Evolutionary conservation across 2,888 invertebrate genomes (phyloP).

Genomic region (Diarsia mendica): DNA sequence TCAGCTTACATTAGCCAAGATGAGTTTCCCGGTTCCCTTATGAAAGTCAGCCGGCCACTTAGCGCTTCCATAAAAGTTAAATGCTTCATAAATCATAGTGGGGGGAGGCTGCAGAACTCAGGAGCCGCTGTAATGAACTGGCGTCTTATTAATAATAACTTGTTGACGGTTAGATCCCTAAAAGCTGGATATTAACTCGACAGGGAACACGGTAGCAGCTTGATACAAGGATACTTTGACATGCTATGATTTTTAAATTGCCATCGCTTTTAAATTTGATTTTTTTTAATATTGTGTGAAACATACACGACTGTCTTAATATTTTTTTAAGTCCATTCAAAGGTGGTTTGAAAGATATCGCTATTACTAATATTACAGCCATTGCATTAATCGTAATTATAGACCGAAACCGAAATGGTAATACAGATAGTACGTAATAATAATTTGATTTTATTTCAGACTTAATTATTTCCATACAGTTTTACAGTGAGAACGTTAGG

Average conservation of each 20-base stretch:
- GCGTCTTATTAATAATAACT: constrained; percentile 81
- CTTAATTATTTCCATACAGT: too few relatives aligned
- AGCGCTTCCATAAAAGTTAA: constrained; percentile 88
- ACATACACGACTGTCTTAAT: neutral
- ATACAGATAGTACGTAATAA: too few relatives aligned
- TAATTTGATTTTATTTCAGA: too few relatives aligned
- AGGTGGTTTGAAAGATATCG: too few relatives aligned
- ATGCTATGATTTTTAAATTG: constrained; percentile 68
- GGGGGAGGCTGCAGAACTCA: constrained; percentile 71
- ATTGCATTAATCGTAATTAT: too few relatives aligned
- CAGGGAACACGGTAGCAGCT: constrained; percentile 48
- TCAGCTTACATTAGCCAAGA: constrained; percentile 84
- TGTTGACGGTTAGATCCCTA: constrained; percentile 70
- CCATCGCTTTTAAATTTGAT: too few relatives aligned
- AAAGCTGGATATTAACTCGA: constrained; percentile 65
- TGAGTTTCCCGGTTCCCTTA: constrained; percentile 81
- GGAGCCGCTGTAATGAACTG: constrained; percentile 80
- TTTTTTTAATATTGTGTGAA: too few relatives aligned
- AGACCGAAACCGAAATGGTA: too few relatives aligned
- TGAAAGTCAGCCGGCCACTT: constrained; percentile 84
- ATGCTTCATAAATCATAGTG: constrained; percentile 86
- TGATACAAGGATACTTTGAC: constrained; percentile 75
- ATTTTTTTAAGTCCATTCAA: too few relatives aligned
- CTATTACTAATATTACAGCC: too few relatives aligned
- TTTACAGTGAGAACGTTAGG: too few relatives aligned